These are phyloP conservation scores for Strigamia maritima DNA, from an alignment of 2,888 invertebrate species.

Conservation along the genomic window DNA sequence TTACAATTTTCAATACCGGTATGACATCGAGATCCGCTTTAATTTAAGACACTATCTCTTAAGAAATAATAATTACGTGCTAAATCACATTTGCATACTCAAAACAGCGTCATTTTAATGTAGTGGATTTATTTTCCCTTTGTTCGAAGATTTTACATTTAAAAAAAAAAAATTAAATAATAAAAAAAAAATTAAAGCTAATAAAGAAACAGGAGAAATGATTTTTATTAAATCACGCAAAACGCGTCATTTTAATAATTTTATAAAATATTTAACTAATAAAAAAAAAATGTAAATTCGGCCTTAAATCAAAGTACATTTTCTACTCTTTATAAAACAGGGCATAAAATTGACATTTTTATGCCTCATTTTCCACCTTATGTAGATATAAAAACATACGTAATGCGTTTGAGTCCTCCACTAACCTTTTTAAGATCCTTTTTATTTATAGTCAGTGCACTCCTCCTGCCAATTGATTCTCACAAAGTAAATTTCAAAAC, in stretches of 20 bases:
- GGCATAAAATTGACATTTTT: neutral
- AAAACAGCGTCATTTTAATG: neutral
- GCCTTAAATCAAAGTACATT: neutral
- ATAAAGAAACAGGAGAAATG: no score
- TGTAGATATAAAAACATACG: neutral
- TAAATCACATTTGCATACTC: neutral
- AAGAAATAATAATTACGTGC: neutral
- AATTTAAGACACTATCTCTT: neutral
- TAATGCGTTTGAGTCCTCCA: neutral
- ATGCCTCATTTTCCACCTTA: neutral
- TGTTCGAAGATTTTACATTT: neutral
- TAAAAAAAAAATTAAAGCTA: no score
- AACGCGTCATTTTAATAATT: no score
- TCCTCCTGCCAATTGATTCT: neutral
- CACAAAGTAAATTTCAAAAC: neutral
- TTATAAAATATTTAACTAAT: neutral
- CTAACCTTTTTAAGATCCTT: neutral
- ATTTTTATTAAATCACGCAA: no score
- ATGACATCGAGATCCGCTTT: no score
- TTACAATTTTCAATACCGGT: no score
- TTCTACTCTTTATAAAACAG: neutral
- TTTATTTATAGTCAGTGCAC: neutral
- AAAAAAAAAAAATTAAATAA: no score
- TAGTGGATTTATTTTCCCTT: neutral
- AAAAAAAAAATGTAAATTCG: neutral